Evolutionary conservation across 2,888 invertebrate species (phyloP), one percentile per base, ranked within the genome.

Genomic region (Cactoblastis cactorum): DNA sequence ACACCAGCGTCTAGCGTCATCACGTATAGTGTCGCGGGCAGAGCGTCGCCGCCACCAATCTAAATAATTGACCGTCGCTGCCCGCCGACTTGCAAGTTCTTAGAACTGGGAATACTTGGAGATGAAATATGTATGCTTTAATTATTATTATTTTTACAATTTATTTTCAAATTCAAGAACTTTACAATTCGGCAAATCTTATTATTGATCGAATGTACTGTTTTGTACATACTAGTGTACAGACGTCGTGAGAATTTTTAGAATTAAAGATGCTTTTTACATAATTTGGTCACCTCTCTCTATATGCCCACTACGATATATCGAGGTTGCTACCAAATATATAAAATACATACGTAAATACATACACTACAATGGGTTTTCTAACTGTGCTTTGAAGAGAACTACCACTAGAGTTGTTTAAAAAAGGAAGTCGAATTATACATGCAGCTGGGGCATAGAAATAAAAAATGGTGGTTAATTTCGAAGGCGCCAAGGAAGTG

Each of bases 51-150:
- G 80, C 76, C 77, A 73, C 83, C 89, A 88, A 89, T 89, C 89
- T 89, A 88, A 89, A 89, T 89, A 88, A 89, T 89, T 89, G 89
- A 86, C 84, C 74, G 72, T 77, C 83, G 74, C 74, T 80, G 84
- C 78, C 84, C 83, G 77, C 73, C 67, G 75, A 74, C 80, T 83
- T 78, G 78, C 80, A 78, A 77, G 71, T 75, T 77, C 77, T 77
- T 73, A 47, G 71, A 65, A 71, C 66, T 74, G 51, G 17, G 51
- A 66, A 58, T 45, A 58, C 54, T 60, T 81, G 58, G 84, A 86
- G 78, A 52, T 53, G 59, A n/a, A n/a, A n/a, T n/a, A n/a, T n/a
- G n/a, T n/a, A n/a, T n/a, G n/a, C n/a, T n/a, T n/a, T n/a, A n/a
- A n/a, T n/a, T n/a, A n/a, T n/a, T n/a, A n/a, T n/a, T n/a, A n/a